Base-by-base conservation (phyloP, 2,113 vertebrate genomes). In the Orthonyx spaldingii region DNA sequence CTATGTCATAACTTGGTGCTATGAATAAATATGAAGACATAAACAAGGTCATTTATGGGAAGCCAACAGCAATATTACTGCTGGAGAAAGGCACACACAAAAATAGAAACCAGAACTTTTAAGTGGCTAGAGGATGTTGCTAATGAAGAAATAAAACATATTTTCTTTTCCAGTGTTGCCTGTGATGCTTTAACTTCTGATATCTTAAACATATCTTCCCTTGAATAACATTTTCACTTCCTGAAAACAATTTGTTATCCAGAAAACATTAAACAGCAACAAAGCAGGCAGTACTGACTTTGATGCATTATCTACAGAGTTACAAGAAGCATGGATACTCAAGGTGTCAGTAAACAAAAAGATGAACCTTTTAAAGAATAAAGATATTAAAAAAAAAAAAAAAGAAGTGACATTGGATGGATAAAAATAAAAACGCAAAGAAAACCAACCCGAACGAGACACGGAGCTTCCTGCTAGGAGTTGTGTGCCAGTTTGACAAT, bases 401-500 rank as follows among this genome's bases (percentile, higher is more conserved):
- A 60, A 42, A 56, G 55, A 74, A 75, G 33, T 61, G 59, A 30
- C 70, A 74, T 27, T 81, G 44, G 32, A 46, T 55, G 90, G 68
- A 85, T 93, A 96, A 96, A 95, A 95, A 96, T 87, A 97, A 91
- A 80, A 92, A 90, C 12, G 30, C 80, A 89, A 95, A 70, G 71
- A 89, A 50, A 89, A 87, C 47, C 82, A 95, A 94, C 37, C 27
- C 9, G 17, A 91, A 96, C 19, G 78, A 92, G 80, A 41, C 47
- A n/a, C 1, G 2, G 84, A 97, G 78, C 79, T 97, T 97, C 94
- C 89, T 96, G 79, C 82, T 87, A 82, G 55, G 93, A 97, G 77
- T 3, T 81, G 46, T 28, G 91, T 95, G 95, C 95, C 89, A 94
- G 89, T 95, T 93, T 97, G 96, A 97, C 94, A 97, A 92, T 95